phyloP scores from a whole-genome alignment of 2,113 vertebrate species.

The Camelus bactrianus region DNA sequence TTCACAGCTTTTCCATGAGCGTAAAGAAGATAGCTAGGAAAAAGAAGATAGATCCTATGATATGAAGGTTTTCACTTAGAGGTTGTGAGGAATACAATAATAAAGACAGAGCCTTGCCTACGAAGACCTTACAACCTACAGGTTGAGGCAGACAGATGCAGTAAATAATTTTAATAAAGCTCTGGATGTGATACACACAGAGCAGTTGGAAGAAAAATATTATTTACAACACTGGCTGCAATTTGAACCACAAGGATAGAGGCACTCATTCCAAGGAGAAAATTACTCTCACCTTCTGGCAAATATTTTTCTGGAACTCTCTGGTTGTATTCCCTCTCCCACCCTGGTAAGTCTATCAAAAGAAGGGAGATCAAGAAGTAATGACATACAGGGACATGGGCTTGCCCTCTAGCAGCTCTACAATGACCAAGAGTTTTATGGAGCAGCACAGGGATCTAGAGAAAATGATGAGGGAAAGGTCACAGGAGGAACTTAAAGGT shows the following conservation, averaged over 20 bases:
- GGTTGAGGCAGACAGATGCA: background rate
- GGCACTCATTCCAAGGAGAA: background rate
- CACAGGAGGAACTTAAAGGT: background rate
- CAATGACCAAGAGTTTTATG: background rate
- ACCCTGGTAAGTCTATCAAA: background rate
- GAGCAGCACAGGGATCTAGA: background rate
- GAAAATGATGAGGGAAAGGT: background rate
- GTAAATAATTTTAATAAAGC: constrained; percentile 45
- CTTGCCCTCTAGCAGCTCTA: background rate
- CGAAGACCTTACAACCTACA: constrained; percentile 8
- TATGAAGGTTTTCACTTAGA: background rate
- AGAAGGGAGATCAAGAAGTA: background rate
- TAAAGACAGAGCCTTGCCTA: background rate
- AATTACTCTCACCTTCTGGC: background rate
- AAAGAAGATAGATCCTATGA: background rate
- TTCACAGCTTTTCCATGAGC: background rate
- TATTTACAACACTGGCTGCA: background rate
- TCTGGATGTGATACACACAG: background rate
- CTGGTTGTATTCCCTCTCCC: background rate
- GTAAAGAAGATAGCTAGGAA: background rate
- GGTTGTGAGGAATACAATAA: background rate
- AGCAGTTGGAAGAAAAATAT: background rate
- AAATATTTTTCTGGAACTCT: constrained; percentile 16
- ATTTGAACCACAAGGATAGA: background rate
- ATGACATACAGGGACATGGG: background rate